A percentile compares a stretch with the other conserved stretches of the same genome.
Conservation (phyloP, 2,113 vertebrate genomes). For the Thalassarche chlororhynchos region DNA sequence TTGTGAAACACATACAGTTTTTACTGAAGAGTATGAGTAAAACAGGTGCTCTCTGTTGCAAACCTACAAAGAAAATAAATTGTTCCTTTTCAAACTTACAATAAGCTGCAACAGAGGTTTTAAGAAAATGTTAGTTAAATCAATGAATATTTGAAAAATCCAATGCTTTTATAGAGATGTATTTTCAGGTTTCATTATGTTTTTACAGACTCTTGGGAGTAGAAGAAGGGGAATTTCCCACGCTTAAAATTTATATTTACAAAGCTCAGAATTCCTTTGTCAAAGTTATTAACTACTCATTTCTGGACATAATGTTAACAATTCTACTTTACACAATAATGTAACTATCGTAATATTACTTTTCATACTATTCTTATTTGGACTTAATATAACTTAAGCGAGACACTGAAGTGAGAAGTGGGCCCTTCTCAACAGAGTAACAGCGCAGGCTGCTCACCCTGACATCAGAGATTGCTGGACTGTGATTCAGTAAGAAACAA, state of each 20-base stretch:
- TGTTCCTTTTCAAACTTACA: background rate
- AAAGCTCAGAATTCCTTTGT: background rate
- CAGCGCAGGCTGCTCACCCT: background rate
- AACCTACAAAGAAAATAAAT: background rate
- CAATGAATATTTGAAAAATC: background rate
- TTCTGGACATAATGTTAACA: background rate
- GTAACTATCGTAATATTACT: background rate
- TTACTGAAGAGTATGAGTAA: background rate
- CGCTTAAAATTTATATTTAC: background rate
- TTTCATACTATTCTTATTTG: background rate
- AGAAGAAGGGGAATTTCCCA: background rate
- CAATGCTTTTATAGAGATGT: background rate
- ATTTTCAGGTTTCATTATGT: background rate
- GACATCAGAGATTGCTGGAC: background rate
- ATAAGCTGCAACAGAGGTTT: background rate
- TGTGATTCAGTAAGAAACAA: background rate
- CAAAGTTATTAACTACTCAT: background rate
- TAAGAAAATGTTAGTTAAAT: background rate
- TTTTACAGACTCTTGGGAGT: background rate
- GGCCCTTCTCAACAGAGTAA: background rate
- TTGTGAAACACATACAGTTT: background rate
- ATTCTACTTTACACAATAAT: background rate
- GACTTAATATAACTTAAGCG: background rate
- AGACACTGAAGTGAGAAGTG: background rate
- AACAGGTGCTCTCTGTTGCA: background rate